Base-by-base conservation (phyloP, 2,113 vertebrate genomes). In the Rhinoderma darwinii region DNA sequence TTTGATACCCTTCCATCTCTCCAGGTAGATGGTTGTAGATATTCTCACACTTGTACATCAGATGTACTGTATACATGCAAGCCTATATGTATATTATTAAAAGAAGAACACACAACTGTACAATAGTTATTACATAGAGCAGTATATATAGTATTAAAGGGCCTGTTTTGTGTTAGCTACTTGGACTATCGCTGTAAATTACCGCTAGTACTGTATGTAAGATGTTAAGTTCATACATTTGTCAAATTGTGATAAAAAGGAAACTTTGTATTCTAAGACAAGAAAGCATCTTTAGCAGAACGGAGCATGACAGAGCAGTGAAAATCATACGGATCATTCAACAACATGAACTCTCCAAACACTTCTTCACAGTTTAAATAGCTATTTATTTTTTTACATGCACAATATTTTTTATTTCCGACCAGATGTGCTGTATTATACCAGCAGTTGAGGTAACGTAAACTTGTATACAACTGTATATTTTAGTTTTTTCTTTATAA, bases 221-320 rank as follows among this genome's bases (percentile, higher is more conserved):
- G 89, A 89, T 88, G 27, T 91, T 90, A 89, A 87, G 84, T 90
- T 93, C 92, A 88, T 84, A 92, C 91, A 89, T 78, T 82, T 89
- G 89, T 92, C 93, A 93, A 92, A 88, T 90, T 93, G 90, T 89
- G 85, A 81, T 59, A 79, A 18, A 87, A 89, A 89, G 37, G 84
- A 93, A 91, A 91, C 88, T 89, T 89, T 89, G 91, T 93, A 93
- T 92, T 92, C 43, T 87, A 70, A 30, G 44, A 47, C 47, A 0
- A 30, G 87, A 89, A 82, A 80, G 90, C 74, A 91, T 90, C 88
- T 92, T 90, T 92, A 92, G 93, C 90, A 89, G 92, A 93, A 82
- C 37, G 59, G 30, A 84, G 88, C 91, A 93, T 93, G 92, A 91
- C 92, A 93, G 92, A 93, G 91, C 91, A 90, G 90, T 88, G 88